Percentiles rank a stretch among this genome's conserved stretches.
These are phyloP conservation scores for Pantherophis alleghaniensis DNA, from an alignment of 2,797 vertebrate species.

Conservation along the genomic window DNA sequence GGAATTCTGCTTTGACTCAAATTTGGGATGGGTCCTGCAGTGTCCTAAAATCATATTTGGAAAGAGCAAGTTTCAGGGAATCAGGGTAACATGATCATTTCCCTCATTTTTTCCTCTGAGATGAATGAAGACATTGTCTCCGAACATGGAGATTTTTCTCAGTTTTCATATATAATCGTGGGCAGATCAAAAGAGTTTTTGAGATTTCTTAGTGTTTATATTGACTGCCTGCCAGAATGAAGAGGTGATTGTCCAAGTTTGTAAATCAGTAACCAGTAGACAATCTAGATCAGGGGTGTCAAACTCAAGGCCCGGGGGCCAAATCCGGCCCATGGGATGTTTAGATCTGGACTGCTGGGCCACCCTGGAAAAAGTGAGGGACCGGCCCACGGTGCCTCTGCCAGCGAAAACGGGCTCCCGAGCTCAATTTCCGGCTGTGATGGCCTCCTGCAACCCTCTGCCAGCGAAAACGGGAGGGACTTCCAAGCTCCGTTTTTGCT, in stretches of 20 bases:
- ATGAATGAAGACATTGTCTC: background rate
- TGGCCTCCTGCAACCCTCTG: too few relatives aligned
- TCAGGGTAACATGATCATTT: too few relatives aligned
- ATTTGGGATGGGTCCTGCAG: background rate
- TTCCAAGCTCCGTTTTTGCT: too few relatives aligned
- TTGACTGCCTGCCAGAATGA: background rate
- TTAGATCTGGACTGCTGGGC: too few relatives aligned
- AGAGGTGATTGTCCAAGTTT: background rate
- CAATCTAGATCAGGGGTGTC: background rate
- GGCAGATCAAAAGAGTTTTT: background rate
- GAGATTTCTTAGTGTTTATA: background rate
- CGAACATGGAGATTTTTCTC: background rate
- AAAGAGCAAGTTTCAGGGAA: background rate
- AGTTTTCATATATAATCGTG: background rate
- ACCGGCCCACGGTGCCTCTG: too few relatives aligned
- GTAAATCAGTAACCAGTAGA: background rate
- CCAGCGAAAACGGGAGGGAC: too few relatives aligned
- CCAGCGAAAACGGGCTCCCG: too few relatives aligned
- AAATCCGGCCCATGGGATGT: too few relatives aligned
- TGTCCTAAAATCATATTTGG: too few relatives aligned
- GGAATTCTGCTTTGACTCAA: background rate
- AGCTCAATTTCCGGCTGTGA: too few relatives aligned
- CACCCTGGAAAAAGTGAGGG: too few relatives aligned
- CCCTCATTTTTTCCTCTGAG: background rate
- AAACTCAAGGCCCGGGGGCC: too few relatives aligned